Evolutionary conservation across 2,888 invertebrate species (phyloP), one percentile per base, ranked within the genome.

Genomic region (Nebria brevicollis): DNA sequence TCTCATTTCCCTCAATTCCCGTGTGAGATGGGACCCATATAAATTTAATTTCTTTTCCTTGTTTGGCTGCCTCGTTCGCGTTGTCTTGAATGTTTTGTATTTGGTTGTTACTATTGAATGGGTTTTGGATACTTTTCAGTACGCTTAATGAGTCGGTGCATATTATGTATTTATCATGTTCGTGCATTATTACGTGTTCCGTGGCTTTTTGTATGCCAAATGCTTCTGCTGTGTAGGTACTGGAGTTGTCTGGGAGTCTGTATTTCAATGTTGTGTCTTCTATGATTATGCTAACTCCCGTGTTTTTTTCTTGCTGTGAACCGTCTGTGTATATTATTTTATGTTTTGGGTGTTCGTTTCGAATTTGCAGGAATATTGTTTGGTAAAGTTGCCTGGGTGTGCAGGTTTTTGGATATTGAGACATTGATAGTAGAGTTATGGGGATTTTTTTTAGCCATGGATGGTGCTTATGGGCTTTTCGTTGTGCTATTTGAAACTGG

Each of bases 1-100:
- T 41, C 64, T 78, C 72, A 11, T 78, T 78, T 77, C 68, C 77
- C 1, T 70, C 20, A 72, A 72, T 77, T 66, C 70, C 68, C n/a
- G 11, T 13, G 65, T 77, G 77, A 7, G 77, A 77, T 34, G 77
- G 77, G 7, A 77, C 68, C 70, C 72, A 77, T 34, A 41, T 26
- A 25, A 78, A 74, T 7, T 15, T 15, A 42, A 78, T 78, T 73
- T 78, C 11, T 75, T 73, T 72, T 7, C 74, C 26, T 1, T 34
- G 20, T 41, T 43, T 26, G 5, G 26, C 20, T 20, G 20, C 20
- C 20, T 20, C 20, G 20, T 20, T 20, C 20, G 20, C 20, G 20
- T 20, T 20, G 20, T 20, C 20, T 20, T 20, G 20, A 20, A 20
- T 20, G 20, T 76, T 20, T 20, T 20, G 20, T 20, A 20, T 20